These are phyloP conservation scores for Clarias macrocephalus DNA, from an alignment of 2,113 vertebrate genomes.

Conservation along the genomic window DNA sequence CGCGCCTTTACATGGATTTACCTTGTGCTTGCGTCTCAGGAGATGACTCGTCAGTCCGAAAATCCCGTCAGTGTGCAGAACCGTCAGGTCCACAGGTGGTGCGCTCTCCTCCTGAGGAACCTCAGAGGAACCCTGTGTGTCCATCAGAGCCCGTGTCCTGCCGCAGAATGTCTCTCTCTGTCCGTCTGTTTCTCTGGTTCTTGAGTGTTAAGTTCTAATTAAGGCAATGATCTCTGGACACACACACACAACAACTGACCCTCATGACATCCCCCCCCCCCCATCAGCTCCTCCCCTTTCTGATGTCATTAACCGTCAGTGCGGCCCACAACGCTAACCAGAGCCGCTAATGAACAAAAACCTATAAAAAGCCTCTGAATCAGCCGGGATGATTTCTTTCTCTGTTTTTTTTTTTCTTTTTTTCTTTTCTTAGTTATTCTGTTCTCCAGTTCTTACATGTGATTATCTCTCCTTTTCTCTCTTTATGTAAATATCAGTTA, in stretches of 20 bases:
- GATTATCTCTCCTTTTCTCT: background rate
- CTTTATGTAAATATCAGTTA: background rate
- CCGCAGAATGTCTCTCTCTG: background rate
- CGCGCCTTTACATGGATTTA: slow-evolving; percentile 40
- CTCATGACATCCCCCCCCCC: background rate
- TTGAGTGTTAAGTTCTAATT: background rate
- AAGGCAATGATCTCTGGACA: background rate
- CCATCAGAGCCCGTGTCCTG: slow-evolving; percentile 65
- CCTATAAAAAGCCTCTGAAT: background rate
- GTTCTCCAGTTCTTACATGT: too few relatives aligned
- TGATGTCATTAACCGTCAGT: background rate
- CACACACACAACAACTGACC: background rate
- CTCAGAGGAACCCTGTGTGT: slow-evolving; percentile 72
- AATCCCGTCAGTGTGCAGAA: slow-evolving; percentile 79
- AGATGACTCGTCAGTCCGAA: slow-evolving; percentile 83
- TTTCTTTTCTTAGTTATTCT: background rate
- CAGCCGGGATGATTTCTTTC: background rate
- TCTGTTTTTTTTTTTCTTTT: background rate
- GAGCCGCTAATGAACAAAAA: background rate
- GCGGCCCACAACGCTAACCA: background rate
- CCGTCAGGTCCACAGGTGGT: slow-evolving; percentile 75
- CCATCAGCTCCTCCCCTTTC: background rate
- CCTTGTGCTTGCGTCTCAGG: slow-evolving; percentile 77
- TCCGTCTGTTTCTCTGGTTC: background rate
- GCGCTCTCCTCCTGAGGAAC: slow-evolving; percentile 67